A percentile compares a stretch with the other conserved stretches of the same genome.
Conservation (phyloP, 2,888 invertebrate genomes). For the Conus canariensis region DNA sequence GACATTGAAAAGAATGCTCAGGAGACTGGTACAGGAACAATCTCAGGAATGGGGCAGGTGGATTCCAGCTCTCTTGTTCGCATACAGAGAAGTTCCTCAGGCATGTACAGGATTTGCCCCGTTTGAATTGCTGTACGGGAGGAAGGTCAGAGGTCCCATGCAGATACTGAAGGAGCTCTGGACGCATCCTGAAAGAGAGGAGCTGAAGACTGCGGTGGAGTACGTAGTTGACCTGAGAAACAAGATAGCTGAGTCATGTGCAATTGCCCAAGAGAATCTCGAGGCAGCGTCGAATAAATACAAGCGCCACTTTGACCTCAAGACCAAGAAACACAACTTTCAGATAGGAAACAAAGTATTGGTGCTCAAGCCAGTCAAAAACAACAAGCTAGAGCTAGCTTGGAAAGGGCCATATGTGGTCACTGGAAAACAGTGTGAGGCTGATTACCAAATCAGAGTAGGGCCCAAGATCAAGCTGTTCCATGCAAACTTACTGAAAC, state of each 20-base stretch:
- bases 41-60: too few species aligned
- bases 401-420: neutral
- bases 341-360: too few species aligned
- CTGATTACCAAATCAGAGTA: neutral
- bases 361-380: too few species aligned
- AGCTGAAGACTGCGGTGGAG: neutral
- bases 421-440: neutral
- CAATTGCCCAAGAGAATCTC: neutral
- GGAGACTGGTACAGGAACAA: too few species aligned
- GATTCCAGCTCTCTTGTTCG: too few species aligned
- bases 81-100: too few species aligned
- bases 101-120: too few species aligned
- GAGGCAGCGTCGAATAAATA: too few species aligned
- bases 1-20: too few species aligned
- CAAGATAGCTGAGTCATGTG: neutral
- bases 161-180: neutral
- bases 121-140: slow-evolving; percentile 16
- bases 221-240: neutral
- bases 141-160: slow-evolving; percentile 11
- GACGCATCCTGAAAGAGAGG: neutral
- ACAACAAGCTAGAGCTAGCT: too few species aligned
- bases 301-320: too few species aligned
- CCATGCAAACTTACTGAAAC: neutral
- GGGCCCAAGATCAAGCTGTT: neutral
- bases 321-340: too few species aligned